Base-by-base conservation (phyloP, 2,113 vertebrate genomes). In the Physeter macrocephalus region DNA sequence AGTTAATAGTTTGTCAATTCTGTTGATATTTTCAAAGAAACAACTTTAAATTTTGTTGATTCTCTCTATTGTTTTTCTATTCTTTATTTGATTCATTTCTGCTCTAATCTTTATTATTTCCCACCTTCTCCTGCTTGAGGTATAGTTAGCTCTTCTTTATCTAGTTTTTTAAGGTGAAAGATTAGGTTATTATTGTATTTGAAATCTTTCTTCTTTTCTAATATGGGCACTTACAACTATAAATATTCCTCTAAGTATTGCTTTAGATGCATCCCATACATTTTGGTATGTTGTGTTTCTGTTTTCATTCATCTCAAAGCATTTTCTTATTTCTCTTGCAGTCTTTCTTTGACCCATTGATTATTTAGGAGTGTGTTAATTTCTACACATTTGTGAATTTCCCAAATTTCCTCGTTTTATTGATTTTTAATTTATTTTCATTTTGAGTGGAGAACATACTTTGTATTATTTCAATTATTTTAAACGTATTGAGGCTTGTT, bases 391-490 rank as follows among this genome's bases (percentile, higher is more conserved):
- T 83, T 83, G 52, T 67, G 13, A 69, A 77, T 92, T 89, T 39
- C 61, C 85, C 41, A 93, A 66, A 69, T 89, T 83, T 89, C 25
- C 49, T 89, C 83, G 5, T 96, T 77, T 89, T 61, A 69, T 89
- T 67, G 41, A 89, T n/a, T 92, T 96, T 93, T 88, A 66, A 57
- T 81, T 81, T 82, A 75, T 83, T 83, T 84, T 57, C 10, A 41
- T 86, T 84, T 84, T 93, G 41, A 84, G n/a, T 89, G n/a, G 49
- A 86, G n/a, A 67, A 52, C 85, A 62, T 49, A 80, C 41, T 94
- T 88, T 81, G 85, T 88, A 27, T 82, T 82, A 88, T 81, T 94
- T 82, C 29, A 82, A 49, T 88, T 77, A n/a, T 88, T 82, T 88
- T 64, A 41, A 41, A 72, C 49, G 89, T 88, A 66, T 23, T 81